Evolutionary conservation across 2,888 invertebrate genomes (phyloP).

Genomic region (Drosophila austrosaltans): DNA sequence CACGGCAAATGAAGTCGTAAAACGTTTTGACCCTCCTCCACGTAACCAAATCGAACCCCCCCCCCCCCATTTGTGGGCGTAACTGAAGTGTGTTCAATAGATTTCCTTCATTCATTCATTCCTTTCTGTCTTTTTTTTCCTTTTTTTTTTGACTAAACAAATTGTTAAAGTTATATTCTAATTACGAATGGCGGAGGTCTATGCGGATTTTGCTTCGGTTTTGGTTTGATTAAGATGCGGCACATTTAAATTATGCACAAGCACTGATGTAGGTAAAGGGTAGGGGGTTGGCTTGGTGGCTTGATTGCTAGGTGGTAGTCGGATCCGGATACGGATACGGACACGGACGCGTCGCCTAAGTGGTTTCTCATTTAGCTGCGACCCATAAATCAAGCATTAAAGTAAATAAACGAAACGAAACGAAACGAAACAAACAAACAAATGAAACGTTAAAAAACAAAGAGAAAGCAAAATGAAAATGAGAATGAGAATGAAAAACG

Average conservation of each 20-base stretch:
- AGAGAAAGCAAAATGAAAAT: constrained; percentile 7
- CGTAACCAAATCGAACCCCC: constrained; percentile 21
- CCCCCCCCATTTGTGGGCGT: neutral
- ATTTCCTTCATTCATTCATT: constrained; percentile 1
- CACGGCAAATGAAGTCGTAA: constrained; percentile 75
- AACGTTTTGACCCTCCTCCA: constrained; percentile 39
- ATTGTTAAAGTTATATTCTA: constrained; percentile 63
- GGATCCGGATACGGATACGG: constrained; percentile 48
- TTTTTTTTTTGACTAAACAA: constrained; percentile 38
- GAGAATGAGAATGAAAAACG: constrained; percentile 3
- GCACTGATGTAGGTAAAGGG: constrained; percentile 23
- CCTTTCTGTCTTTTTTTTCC: neutral
- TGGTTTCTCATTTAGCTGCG: constrained; percentile 69
- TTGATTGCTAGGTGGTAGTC: constrained; percentile 15
- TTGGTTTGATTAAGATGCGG: constrained; percentile 52
- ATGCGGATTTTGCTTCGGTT: neutral
- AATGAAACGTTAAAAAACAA: constrained; percentile 20
- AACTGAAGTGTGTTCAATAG: constrained; percentile 16
- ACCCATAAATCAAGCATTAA: constrained; percentile 72
- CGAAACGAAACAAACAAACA: constrained; percentile 38
- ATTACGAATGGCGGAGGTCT: constrained; percentile 51
- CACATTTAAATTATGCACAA: constrained; percentile 65
- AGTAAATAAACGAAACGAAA: constrained; percentile 53
- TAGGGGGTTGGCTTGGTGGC: neutral
- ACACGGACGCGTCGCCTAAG: constrained; percentile 53